These are phyloP conservation scores for Cephus spinipes DNA, from an alignment of 2,888 invertebrate species.

Conservation along the genomic window DNA sequence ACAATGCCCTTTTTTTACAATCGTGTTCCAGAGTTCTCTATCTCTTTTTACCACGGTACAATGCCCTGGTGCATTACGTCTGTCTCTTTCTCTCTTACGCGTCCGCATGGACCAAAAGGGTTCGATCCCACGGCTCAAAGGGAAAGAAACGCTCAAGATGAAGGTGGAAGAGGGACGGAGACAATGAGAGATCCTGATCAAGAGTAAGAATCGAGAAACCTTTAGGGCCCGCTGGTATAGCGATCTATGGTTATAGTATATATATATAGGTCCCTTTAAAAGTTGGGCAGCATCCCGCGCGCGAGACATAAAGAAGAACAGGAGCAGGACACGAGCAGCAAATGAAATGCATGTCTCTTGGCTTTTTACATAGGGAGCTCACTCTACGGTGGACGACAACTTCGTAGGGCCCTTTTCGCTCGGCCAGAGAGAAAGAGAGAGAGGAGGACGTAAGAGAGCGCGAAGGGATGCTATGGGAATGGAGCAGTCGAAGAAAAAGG, in stretches of 20 bases:
- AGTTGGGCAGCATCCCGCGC: neutral
- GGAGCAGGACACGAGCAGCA: constrained; percentile 54
- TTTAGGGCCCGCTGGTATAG: no score
- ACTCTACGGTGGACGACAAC: neutral
- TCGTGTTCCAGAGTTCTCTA: no score
- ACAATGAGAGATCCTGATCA: no score
- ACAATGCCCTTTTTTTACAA: no score
- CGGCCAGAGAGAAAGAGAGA: constrained; percentile 13
- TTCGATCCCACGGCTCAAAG: no score
- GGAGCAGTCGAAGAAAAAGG: neutral
- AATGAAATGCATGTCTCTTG: constrained; percentile 58
- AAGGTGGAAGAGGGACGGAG: no score
- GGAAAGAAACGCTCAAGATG: no score
- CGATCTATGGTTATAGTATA: neutral
- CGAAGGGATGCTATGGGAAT: constrained; percentile 14
- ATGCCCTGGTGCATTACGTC: no score
- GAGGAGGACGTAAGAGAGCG: neutral
- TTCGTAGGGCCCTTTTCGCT: neutral
- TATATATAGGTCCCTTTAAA: neutral
- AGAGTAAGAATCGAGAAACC: no score
- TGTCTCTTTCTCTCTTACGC: no score
- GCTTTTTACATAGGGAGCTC: constrained; percentile 46
- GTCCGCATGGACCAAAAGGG: no score
- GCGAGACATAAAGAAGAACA: constrained; percentile 48
- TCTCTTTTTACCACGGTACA: no score